Evolutionary conservation across 2,888 invertebrate genomes (phyloP), one percentile per base, ranked within the genome.

Genomic region (Drosophila quinaria): DNA sequence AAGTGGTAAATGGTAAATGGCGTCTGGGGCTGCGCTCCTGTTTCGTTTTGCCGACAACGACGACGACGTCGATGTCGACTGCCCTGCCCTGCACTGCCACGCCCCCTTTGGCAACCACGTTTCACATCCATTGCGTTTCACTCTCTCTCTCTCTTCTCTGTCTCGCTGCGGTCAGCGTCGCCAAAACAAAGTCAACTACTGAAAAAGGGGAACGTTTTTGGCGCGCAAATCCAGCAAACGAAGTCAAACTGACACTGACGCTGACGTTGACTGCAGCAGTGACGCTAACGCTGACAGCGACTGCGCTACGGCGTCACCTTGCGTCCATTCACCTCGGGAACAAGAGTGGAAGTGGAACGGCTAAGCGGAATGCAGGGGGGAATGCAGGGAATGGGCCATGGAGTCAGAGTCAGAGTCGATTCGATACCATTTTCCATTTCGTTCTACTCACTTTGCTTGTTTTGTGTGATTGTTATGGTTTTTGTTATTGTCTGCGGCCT

Each of bases 311-410:
- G 73, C 85, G 85, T 81, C 81, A 85, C 79, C 76, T 75, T 81
- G 79, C 85, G 89, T 87, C 85, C 89, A 89, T 85, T 89, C 89
- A 89, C 87, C 89, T 85, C 89, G 65, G 63, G 50, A 49, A 64
- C 47, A 41, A 44, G 63, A 42, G 17, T 61, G 56, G 47, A 51
- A 58, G 35, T 47, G 55, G 46, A 63, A 63, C 55, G 33, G 59
- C 37, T n/a, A 25, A 9, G 4, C 13, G 22, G 31, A 13, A 22
- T 25, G 46, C 25, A 25, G 47, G 39, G 55, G 59, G 29, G 59
- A 49, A 25, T 39, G 64, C 55, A 29, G 29, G 47, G 56, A 54
- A 6, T 42, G 6, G 33, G 11, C 11, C 19, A 8, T 25, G 3
- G 47, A 10, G 37, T 81, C 60, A 84, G 22, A 84, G 22, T 84